A percentile compares a stretch with the other conserved stretches of the same genome.
These are phyloP conservation scores for Herpetotheres cachinnans DNA, from an alignment of 2,113 vertebrate genomes.

Conservation along the genomic window DNA sequence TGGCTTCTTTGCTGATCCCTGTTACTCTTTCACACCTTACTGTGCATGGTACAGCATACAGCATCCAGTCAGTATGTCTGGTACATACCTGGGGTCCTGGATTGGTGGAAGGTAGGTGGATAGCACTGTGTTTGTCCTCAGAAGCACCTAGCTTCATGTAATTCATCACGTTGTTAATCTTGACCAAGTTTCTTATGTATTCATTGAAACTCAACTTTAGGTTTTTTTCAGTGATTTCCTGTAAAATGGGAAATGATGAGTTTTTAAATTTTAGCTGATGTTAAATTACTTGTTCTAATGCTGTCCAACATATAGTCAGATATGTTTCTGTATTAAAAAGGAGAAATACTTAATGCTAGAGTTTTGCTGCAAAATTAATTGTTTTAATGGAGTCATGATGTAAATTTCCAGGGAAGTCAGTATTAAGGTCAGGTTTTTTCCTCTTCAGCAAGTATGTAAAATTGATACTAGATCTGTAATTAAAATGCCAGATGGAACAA, in stretches of 20 bases:
- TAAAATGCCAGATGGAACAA: slow-evolving; percentile 40
- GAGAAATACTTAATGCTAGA: not conserved
- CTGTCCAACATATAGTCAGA: not conserved
- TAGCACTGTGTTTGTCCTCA: not conserved
- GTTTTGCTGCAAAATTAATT: not conserved
- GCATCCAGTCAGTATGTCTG: too few species aligned
- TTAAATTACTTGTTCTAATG: not conserved
- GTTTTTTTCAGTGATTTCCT: not conserved
- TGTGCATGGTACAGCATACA: not conserved
- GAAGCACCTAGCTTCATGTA: not conserved
- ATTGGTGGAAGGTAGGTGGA: too few species aligned
- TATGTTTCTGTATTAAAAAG: not conserved
- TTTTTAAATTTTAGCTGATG: not conserved
- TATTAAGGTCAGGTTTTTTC: not conserved
- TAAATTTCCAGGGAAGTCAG: not conserved
- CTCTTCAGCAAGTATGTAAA: not conserved
- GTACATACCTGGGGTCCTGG: not conserved
- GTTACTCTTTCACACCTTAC: not conserved
- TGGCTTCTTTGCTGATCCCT: not conserved
- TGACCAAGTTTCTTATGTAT: not conserved
- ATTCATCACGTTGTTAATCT: not conserved
- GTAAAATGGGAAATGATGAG: not conserved
- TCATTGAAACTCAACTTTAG: not conserved
- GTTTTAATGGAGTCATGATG: not conserved
- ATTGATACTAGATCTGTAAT: slow-evolving; percentile 3